These are phyloP conservation scores for Danionella cerebrum DNA, from an alignment of 2,113 vertebrate species.

Conservation along the genomic window DNA sequence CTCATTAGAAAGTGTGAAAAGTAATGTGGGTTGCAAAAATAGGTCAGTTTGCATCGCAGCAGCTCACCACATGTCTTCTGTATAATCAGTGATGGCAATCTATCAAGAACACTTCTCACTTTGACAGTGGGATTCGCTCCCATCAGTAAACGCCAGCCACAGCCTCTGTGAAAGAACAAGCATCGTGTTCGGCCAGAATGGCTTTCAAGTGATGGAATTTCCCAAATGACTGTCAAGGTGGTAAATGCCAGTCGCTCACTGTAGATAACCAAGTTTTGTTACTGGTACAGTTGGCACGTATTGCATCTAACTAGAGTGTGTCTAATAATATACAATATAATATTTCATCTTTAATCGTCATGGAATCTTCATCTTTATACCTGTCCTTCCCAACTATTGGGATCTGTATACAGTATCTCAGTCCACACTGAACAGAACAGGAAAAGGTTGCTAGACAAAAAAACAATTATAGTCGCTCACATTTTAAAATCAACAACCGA, in stretches of 20 bases:
- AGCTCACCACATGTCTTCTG: background rate
- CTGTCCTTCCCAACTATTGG: too few relatives aligned
- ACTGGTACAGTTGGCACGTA: too few relatives aligned
- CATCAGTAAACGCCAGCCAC: background rate
- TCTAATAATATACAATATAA: too few relatives aligned
- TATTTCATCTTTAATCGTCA: too few relatives aligned
- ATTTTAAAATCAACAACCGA: too few relatives aligned
- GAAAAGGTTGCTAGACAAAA: too few relatives aligned
- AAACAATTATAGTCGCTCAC: too few relatives aligned
- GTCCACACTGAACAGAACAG: too few relatives aligned
- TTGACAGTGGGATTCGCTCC: slow-evolving; percentile 3
- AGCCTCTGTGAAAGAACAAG: background rate
- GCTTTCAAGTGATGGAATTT: background rate
- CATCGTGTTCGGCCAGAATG: background rate
- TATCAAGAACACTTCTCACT: slow-evolving; percentile 12
- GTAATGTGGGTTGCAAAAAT: slow-evolving; percentile 29
- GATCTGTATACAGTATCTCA: too few relatives aligned
- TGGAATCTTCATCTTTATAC: too few relatives aligned
- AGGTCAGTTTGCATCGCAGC: slow-evolving; percentile 6
- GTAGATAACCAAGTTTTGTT: too few relatives aligned
- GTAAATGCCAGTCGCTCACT: background rate
- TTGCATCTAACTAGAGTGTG: too few relatives aligned
- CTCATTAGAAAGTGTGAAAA: background rate
- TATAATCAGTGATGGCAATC: slow-evolving; percentile 2
- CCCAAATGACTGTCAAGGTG: background rate